Evolutionary conservation across 2,797 vertebrate species (phyloP), one percentile per base, ranked within the genome.

Genomic region (Lagocephalus sceleratus): DNA sequence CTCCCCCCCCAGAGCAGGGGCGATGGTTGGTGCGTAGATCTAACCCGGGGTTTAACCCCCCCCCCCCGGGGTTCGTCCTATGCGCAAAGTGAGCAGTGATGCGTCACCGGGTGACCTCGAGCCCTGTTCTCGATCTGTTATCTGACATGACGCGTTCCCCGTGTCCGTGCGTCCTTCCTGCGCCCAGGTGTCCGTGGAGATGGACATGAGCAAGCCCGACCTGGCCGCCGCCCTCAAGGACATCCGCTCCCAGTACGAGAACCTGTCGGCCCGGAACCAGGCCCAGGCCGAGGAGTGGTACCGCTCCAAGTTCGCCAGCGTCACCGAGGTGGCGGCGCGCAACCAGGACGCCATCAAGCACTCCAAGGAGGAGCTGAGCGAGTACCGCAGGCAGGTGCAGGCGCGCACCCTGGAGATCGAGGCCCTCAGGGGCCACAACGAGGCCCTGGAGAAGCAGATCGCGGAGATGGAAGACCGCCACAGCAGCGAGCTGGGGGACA

Each of bases 331-430:
- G 0, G 91, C 90, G 0, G 85, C 84, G 2, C 90, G 91, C 52
- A 91, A 92, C 81, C 87, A 87, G 29, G 90, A 92, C 0, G 87
- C 88, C 57, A 79, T 92, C 57, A 93, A 91, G 74, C 87, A 90
- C 17, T 89, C 90, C 1, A 93, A 91, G 71, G 92, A 93, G 56
- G 92, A 93, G 85, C 81, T 93, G 72, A 87, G 79, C 1, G 90
- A 92, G 81, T 93, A 91, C 75, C 91, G 92, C 62, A 74, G 91
- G 43, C 92, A 93, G 86, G 87, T 93, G 67, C 92, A 93, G 76
- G 76, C 91, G 0, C 90, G 90, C 49, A 91, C 89, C 56, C 77
- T 93, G 66, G 92, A 93, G 82, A 88, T 91, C 2, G 92, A 93
- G 72, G 35, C 91, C 59, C 86, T 93, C 19, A 75, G 85, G 72